These are phyloP conservation scores for Manacus vitellinus DNA, from an alignment of 2,113 vertebrate species.

Conservation along the genomic window DNA sequence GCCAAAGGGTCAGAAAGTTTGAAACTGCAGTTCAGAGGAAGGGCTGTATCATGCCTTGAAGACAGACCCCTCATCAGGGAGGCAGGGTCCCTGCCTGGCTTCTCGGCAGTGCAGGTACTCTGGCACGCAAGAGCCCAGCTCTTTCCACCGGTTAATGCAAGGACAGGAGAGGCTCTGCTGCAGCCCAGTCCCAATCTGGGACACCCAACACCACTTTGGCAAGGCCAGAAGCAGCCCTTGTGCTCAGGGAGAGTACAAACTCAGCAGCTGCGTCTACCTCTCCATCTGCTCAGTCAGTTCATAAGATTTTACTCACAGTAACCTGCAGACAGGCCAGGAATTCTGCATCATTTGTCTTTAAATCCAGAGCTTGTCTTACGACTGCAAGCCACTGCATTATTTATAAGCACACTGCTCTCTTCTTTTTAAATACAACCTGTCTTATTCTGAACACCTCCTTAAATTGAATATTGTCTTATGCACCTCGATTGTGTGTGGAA, in stretches of 20 bases:
- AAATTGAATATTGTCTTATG: constrained; percentile 39
- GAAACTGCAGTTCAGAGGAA: background rate
- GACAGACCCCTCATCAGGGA: background rate
- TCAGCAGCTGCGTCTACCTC: background rate
- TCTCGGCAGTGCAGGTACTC: background rate
- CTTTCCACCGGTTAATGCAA: accelerated
- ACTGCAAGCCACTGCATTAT: constrained; percentile 17
- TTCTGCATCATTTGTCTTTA: constrained; percentile 18
- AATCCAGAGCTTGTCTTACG: background rate
- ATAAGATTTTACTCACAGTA: background rate
- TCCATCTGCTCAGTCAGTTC: background rate
- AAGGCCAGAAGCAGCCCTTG: background rate
- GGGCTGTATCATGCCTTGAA: background rate
- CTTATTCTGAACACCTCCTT: constrained; percentile 10
- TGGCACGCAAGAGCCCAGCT: background rate
- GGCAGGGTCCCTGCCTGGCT: background rate
- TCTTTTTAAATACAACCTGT: constrained; percentile 41
- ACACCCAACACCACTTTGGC: background rate
- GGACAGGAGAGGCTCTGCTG: background rate
- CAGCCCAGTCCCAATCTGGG: background rate
- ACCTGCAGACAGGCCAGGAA: background rate
- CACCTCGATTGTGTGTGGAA: constrained; percentile 35
- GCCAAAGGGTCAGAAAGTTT: background rate
- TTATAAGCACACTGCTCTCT: constrained; percentile 39
- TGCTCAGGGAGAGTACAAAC: too few relatives aligned